These are phyloP conservation scores for Pristionchus maxplancki DNA, from an alignment of 2,888 invertebrate species.

Conservation along the genomic window DNA sequence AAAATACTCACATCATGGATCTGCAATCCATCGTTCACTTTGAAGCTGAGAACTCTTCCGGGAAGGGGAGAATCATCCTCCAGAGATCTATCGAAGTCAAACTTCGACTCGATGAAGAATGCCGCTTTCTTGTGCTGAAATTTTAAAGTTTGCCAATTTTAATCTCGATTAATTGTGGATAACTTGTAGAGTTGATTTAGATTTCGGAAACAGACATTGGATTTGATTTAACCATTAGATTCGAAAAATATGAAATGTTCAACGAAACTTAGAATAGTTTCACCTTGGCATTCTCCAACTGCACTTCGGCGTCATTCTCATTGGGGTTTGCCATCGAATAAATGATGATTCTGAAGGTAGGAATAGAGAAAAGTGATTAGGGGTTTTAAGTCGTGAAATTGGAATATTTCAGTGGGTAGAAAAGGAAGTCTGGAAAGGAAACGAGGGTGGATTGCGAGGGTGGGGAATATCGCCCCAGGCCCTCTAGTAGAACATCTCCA, in stretches of 20 bases:
- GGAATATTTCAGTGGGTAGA: too few relatives aligned
- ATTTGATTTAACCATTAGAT: too few relatives aligned
- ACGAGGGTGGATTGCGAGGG: neutral
- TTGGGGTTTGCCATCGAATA: neutral
- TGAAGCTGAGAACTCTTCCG: neutral
- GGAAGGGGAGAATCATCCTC: neutral
- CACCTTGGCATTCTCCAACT: neutral
- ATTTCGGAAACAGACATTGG: too few relatives aligned
- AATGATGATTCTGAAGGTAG: neutral
- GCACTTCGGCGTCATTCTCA: neutral
- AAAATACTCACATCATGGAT: neutral
- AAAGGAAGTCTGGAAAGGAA: too few relatives aligned
- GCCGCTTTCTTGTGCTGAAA: neutral
- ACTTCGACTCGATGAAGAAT: neutral
- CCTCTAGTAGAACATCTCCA: neutral
- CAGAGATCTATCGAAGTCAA: neutral
- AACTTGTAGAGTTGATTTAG: too few relatives aligned
- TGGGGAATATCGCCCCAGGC: neutral
- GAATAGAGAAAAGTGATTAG: too few relatives aligned
- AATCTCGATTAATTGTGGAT: neutral
- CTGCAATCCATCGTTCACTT: neutral
- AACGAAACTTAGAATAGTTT: neutral
- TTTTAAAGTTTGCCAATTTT: neutral
- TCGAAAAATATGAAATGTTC: too few relatives aligned
- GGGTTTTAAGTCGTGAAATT: too few relatives aligned